phyloP scores from a whole-genome alignment of 2,797 vertebrate genomes.

The Peromyscus attwateri region DNA sequence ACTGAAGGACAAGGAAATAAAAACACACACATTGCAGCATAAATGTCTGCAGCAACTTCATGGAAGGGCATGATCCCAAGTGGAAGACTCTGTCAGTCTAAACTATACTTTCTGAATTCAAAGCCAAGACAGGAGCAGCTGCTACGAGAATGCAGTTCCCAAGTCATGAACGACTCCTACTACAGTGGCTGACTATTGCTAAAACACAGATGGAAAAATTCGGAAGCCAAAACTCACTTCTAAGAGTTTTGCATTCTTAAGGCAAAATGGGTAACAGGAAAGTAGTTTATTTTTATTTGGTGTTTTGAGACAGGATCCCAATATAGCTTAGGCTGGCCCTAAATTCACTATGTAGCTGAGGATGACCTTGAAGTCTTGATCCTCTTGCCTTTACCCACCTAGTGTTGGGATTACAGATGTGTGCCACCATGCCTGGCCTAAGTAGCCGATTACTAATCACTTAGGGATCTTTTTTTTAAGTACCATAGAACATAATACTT shows the following conservation, averaged over 20 bases:
- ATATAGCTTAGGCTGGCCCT: not conserved
- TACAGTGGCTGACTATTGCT: slow-evolving; percentile 13
- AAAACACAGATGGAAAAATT: slow-evolving; percentile 48
- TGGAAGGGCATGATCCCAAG: not conserved
- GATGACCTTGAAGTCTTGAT: not conserved
- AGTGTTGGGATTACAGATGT: not conserved
- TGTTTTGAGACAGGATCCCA: not conserved
- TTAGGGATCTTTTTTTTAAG: slow-evolving; percentile 1
- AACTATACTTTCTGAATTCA: not conserved
- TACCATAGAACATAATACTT: slow-evolving; percentile 6
- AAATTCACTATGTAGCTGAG: not conserved
- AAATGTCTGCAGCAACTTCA: not conserved
- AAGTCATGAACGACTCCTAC: not conserved
- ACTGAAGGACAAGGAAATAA: slow-evolving; percentile 53
- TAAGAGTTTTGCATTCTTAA: slow-evolving; percentile 34
- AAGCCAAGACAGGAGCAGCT: slow-evolving; percentile 7
- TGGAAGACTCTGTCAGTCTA: not conserved
- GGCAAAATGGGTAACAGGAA: slow-evolving; percentile 36
- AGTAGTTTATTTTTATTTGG: not conserved
- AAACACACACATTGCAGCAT: not conserved
- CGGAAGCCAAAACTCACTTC: not conserved
- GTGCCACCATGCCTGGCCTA: not conserved
- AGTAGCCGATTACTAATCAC: not conserved
- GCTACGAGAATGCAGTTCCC: not conserved
- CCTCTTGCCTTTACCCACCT: not conserved